Conservation (phyloP, 2,797 vertebrate species). For the Melanotaenia trifasciata region DNA sequence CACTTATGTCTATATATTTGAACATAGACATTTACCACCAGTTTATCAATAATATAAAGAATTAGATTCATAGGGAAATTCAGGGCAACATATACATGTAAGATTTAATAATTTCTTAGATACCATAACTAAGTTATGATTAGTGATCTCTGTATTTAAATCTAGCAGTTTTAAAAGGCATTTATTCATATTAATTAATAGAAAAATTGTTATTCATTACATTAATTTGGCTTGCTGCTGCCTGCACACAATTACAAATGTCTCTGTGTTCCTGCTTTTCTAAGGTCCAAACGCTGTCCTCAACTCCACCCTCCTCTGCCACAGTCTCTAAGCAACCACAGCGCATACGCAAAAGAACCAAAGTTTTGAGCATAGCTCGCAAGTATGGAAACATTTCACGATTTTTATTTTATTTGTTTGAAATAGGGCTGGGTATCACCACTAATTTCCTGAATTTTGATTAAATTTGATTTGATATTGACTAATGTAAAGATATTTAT, state of each 20-base stretch:
- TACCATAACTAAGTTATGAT: not conserved
- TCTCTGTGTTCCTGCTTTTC: constrained; percentile 8
- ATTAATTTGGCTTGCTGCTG: not conserved
- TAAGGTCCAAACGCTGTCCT: constrained; percentile 91
- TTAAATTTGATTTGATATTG: too few species aligned
- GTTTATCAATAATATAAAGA: not conserved
- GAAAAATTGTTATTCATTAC: too few species aligned
- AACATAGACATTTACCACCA: not conserved
- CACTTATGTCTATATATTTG: not conserved
- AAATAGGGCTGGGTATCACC: too few species aligned
- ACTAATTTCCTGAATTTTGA: too few species aligned
- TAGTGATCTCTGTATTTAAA: not conserved
- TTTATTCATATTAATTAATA: too few species aligned
- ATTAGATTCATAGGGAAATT: not conserved
- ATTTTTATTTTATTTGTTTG: not conserved
- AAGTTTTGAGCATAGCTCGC: constrained; percentile 92
- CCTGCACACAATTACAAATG: constrained; percentile 2
- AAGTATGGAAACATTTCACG: constrained; percentile 79
- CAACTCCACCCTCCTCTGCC: constrained; percentile 79
- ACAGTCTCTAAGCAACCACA: constrained; percentile 83
- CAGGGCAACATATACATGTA: not conserved
- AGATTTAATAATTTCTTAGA: too few species aligned
- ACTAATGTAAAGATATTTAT: too few species aligned
- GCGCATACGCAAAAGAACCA: constrained; percentile 89
- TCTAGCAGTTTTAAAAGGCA: not conserved